These are phyloP conservation scores for Collichthys lucidus DNA, from an alignment of 2,113 vertebrate genomes.

Conservation along the genomic window DNA sequence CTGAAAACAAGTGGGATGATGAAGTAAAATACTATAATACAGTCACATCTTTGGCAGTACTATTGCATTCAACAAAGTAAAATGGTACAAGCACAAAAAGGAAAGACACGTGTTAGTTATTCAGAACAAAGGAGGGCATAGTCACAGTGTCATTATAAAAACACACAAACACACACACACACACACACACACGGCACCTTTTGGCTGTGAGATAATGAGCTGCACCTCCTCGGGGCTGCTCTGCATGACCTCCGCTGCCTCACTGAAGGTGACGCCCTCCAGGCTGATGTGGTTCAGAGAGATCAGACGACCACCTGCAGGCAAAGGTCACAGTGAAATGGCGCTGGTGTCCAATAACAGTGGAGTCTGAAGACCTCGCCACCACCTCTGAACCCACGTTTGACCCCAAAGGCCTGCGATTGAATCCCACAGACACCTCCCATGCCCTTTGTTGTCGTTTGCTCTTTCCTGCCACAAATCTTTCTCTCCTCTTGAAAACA, in stretches of 20 bases:
- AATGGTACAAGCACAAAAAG: not conserved
- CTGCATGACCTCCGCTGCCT: conserved; percentile 91
- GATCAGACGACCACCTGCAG: conserved; percentile 89
- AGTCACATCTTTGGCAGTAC: not conserved
- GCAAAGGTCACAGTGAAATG: conserved; percentile 64
- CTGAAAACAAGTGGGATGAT: not conserved
- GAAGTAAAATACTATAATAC: not conserved
- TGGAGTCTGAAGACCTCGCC: not conserved
- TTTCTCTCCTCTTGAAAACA: not conserved
- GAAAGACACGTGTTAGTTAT: not conserved
- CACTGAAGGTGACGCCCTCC: conserved; percentile 90
- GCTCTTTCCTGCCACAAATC: not conserved
- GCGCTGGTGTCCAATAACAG: conserved; percentile 27
- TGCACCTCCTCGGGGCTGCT: conserved; percentile 88
- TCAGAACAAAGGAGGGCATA: conserved; percentile 17
- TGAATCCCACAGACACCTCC: not conserved
- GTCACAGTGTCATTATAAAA: not conserved
- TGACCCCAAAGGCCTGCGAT: not conserved
- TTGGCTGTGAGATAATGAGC: conserved; percentile 91
- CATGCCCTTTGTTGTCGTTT: conserved; percentile 6
- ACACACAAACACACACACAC: conserved; percentile 26
- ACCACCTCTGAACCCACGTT: not conserved
- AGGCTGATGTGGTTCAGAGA: conserved; percentile 92
- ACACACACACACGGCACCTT: conserved; percentile 81
- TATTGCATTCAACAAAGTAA: not conserved